Evolutionary conservation across 2,888 invertebrate genomes (phyloP), one percentile per base, ranked within the genome.

Genomic region (Synergus laeviventris): DNA sequence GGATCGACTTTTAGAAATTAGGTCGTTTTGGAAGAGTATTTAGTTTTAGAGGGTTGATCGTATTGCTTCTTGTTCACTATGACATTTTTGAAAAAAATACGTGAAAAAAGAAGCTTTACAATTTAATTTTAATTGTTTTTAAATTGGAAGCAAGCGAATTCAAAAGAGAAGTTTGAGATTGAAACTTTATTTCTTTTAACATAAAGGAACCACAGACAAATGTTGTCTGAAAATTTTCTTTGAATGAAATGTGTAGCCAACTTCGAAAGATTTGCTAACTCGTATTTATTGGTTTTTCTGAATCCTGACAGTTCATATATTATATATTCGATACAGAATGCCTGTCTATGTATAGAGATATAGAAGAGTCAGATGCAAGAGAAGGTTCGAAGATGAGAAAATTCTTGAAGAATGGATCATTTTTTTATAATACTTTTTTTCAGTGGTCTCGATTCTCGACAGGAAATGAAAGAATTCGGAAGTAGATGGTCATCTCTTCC

Each of bases 381-480:
- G 66, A 39, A 66, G 39, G 5, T 49, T 70, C 4, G 45, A 70
- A 70, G 49, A 70, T 70, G 70, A 42, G 70, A 70, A 70, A 21
- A 45, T 45, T 36, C 12, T 31, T 45, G 24, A 42, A 42, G 45
- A 45, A 21, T 70, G 42, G 11, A 42, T n/a, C 14, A 9, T 39
- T 39, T 39, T 5, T 11, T 45, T 70, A 21, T 24, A 49, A 9
- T 8, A 31, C 70, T 45, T 70, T 49, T 66, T 70, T 70, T 5
- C 70, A 70, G 70, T 45, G 49, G 70, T 70, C 24, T 70, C n/a
- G 42, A 45, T 24, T 70, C 24, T 70, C 36, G 21, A 45, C 21
- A 49, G 42, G 45, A 45, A 45, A 70, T 36, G 16, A 70, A 70
- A 42, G 49, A 3, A 42, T 49, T 18, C 24, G 18, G 70, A 42